Base-by-base conservation (phyloP, 2,113 vertebrate genomes). In the Microcebus lehilahytsara region DNA sequence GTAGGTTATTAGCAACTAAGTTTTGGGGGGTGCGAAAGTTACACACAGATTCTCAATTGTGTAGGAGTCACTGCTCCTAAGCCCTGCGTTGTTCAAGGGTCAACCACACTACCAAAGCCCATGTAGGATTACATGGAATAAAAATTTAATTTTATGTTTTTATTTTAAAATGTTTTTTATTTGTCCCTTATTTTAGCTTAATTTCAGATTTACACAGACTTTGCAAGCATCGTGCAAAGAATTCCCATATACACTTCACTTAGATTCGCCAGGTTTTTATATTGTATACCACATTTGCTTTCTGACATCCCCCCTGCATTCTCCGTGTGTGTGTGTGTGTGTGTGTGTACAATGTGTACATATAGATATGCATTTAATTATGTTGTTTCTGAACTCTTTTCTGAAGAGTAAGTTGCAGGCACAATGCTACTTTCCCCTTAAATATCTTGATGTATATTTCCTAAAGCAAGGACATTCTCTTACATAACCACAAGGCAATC, bases 301-400 rank as follows among this genome's bases (percentile, higher is more conserved):
- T 91, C 25, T 58, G 56, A 58, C 19, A 49, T 49, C 49, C 17
- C 20, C 30, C 17, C 60, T 1, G 10, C 49, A 23, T 42, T 91
- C 30, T 69, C 0, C 5, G 42, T 60, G 11, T 69, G 30, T 84
- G 2, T 90, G 34, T 42, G 9, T 32, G 49, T 49, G 46, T 49
- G 46, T 49, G 46, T 60, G 11, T 69, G 30, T 84, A 37, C 51
- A 51, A 84, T 42, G 1, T 27, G 51, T 56, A 67, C 8, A 46
- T 5, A 67, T 9, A 40, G 40, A 37, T 9, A n/a, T 49, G 11
- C 14, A 53, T 49, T 90, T 53, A 60, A 64, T 83, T 81, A 30
- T 58, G 22, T 87, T 92, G 89, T 83, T 85, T 75, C 13, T 93
- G n/a, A 81, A 71, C n/a, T 89, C 49, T 71, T 69, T 95, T 90